These are phyloP conservation scores for Drosophila nigritarsus DNA, from an alignment of 2,888 invertebrate genomes.

Conservation along the genomic window DNA sequence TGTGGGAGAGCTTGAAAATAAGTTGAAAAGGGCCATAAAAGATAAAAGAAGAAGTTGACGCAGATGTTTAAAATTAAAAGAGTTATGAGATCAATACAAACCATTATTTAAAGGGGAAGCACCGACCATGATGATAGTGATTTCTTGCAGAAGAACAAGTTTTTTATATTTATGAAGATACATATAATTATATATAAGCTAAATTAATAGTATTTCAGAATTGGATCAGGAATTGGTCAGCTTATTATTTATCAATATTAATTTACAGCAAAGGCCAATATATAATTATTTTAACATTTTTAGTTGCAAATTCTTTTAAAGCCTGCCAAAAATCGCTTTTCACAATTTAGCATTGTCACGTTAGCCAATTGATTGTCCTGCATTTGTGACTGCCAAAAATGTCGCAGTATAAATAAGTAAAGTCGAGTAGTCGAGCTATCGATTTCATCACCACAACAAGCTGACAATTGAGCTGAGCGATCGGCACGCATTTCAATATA, in stretches of 20 bases:
- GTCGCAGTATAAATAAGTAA: slow-evolving; percentile 33
- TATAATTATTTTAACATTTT: neutral
- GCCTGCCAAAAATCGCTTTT: neutral
- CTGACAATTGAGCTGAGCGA: slow-evolving; percentile 31
- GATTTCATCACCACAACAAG: slow-evolving; percentile 66
- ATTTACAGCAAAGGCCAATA: neutral
- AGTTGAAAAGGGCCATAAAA: neutral
- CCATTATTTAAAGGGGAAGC: neutral
- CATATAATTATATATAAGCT: neutral
- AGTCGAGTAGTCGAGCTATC: slow-evolving; percentile 43
- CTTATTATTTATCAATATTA: neutral
- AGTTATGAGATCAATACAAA: neutral
- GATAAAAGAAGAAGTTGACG: slow-evolving; percentile 2
- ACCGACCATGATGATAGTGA: neutral
- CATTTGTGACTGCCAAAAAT: slow-evolving; percentile 24
- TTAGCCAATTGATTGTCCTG: slow-evolving; percentile 24
- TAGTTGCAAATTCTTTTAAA: neutral
- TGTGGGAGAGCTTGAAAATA: slow-evolving; percentile 11
- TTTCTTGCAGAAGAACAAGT: neutral
- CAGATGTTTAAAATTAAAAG: slow-evolving; percentile 4
- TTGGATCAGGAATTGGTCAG: neutral
- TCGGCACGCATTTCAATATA: slow-evolving; percentile 34
- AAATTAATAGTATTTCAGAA: neutral
- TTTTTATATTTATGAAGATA: neutral
- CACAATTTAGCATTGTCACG: slow-evolving; percentile 11